Base-by-base conservation (phyloP, 2,888 invertebrate species). In the Drosophila percnosoma region DNA sequence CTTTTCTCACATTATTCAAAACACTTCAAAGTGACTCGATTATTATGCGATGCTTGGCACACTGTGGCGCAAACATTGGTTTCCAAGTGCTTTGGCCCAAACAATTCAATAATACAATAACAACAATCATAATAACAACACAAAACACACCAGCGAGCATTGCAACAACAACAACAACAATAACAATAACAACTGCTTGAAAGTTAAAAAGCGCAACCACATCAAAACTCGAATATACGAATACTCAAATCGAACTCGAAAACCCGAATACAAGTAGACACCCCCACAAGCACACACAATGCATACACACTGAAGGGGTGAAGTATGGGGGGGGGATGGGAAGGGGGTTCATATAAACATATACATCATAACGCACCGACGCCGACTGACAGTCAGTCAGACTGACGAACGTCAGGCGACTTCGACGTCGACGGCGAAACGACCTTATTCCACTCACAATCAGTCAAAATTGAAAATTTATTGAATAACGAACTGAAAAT, bases 391-490 rank as follows among this genome's bases (percentile, higher is more conserved):
- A 42, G 57, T 42, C 40, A 15, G 82, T 29, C 57, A 31, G 82
- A 75, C 78, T 77, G 88, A 89, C 75, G 90, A 87, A 73, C 71
- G 83, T 73, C 81, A 33, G 33, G 82, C 68, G 84, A 85, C 85
- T 76, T 13, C 51, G 49, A 27, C 48, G 27, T 15, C 55, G 55
- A 31, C 73, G 29, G 70, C 68, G 38, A 72, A 83, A 81, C 88
- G 87, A 87, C 90, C 90, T 91, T 91, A 83, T 90, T 89, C 91
- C 86, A 89, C 89, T 90, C 90, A 90, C 91, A 90, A 90, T 91
- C 91, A 91, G 92, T 92, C 92, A 92, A 92, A 92, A 92, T 92
- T 92, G 91, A 92, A 92, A 91, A 91, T 92, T 91, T 92, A 92
- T 92, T 92, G 91, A 92, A 92, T 92, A 91, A 87, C 87, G 77